Evolutionary conservation across 2,888 invertebrate species (phyloP).

Genomic region (Mylabris sibirica): DNA sequence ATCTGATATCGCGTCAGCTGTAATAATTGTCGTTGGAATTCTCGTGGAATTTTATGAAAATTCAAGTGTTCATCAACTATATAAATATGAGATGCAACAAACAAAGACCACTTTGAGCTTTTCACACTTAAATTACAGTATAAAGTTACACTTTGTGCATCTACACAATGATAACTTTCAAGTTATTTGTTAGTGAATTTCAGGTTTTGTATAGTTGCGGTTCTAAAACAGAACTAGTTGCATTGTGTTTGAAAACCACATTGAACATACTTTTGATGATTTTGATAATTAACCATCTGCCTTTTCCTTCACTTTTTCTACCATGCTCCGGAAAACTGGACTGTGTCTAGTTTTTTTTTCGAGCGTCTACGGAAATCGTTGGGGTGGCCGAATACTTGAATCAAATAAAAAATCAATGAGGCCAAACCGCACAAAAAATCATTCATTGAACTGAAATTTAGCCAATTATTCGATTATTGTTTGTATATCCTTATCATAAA

Average conservation of each 20-base stretch:
- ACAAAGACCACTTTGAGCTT: not conserved
- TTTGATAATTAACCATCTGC: not conserved
- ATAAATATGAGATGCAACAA: not conserved
- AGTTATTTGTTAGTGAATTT: not conserved
- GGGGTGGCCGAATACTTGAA: too few species aligned
- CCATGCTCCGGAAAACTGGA: too few species aligned
- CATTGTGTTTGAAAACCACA: not conserved
- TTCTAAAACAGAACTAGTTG: conserved; percentile 6
- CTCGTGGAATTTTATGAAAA: not conserved
- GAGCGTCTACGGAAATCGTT: too few species aligned
- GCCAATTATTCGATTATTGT: not conserved
- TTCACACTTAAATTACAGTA: not conserved
- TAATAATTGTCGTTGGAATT: not conserved
- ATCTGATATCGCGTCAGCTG: not conserved
- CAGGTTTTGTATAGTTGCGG: not conserved
- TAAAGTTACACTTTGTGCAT: not conserved
- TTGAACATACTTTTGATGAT: too few species aligned
- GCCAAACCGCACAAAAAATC: too few species aligned
- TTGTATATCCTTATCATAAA: too few species aligned
- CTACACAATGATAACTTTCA: not conserved
- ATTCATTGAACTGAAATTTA: not conserved
- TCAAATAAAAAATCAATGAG: too few species aligned
- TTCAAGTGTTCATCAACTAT: not conserved
- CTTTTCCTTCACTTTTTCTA: too few species aligned
- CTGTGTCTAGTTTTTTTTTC: not conserved